A percentile compares a stretch with the other conserved stretches of the same genome.
Conservation (phyloP, 2,113 vertebrate species). For the Sciurus niger region DNA sequence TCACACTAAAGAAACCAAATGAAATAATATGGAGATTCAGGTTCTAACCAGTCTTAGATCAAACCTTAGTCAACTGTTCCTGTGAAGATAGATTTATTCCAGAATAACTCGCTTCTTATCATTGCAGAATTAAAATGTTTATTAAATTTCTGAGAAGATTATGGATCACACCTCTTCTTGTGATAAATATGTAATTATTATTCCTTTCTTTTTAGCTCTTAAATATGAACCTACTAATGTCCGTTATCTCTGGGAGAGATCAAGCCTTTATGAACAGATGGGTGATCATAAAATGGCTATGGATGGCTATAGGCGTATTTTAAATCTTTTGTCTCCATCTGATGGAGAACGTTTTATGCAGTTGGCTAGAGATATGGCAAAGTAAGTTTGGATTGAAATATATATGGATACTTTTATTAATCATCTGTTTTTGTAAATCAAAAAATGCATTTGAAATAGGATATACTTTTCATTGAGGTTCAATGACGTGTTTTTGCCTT, state of each 20-base stretch:
- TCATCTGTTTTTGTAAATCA: conserved; percentile 43
- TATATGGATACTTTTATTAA: neutral
- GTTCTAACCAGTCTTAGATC: neutral
- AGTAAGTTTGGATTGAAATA: conserved; percentile 87
- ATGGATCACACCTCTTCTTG: neutral
- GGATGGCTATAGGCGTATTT: conserved; percentile 97
- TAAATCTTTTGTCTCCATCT: conserved; percentile 94
- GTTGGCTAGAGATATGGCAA: conserved; percentile 98
- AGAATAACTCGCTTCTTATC: neutral
- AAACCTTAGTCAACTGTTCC: neutral
- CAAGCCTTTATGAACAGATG: conserved; percentile 95
- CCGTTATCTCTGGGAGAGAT: conserved; percentile 98
- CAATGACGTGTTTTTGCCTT: conserved; percentile 26
- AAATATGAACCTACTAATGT: conserved; percentile 97
- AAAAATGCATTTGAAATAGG: conserved; percentile 49
- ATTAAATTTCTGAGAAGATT: conserved; percentile 9
- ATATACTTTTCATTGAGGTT: conserved; percentile 35
- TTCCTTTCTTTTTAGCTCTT: conserved; percentile 90
- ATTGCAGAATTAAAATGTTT: conserved; percentile 19
- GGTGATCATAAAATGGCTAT: conserved; percentile 98
- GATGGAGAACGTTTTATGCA: conserved; percentile 99
- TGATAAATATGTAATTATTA: neutral
- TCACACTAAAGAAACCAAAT: neutral
- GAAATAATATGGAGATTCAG: neutral
- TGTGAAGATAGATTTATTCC: conserved; percentile 53